phyloP scores from a whole-genome alignment of 2,113 vertebrate genomes.

The Calonectris borealis region DNA sequence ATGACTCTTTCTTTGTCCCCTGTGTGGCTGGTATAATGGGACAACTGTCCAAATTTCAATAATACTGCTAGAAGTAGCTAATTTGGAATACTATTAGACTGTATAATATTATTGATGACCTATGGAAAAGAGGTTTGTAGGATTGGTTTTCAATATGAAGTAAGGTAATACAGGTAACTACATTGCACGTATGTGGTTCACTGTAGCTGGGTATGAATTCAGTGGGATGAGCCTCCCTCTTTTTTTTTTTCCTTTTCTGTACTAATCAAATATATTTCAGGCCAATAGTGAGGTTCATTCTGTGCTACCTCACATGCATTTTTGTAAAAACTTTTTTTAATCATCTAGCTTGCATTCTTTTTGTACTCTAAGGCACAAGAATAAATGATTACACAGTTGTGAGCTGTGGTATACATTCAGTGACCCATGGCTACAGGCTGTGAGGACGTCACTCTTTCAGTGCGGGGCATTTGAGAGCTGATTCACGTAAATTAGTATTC shows the following conservation, averaged over 20 bases:
- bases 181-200: not conserved
- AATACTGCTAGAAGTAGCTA: not conserved
- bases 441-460: not conserved
- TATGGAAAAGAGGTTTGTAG: not conserved
- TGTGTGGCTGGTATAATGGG: not conserved
- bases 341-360: not conserved
- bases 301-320: not conserved
- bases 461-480: not conserved
- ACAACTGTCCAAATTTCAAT: not conserved
- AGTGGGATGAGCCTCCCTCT: not conserved
- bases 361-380: not conserved
- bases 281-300: not conserved
- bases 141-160: not conserved
- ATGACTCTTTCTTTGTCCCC: not conserved
- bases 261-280: not conserved
- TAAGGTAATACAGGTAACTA: not conserved
- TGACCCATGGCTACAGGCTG: not conserved
- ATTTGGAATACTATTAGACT: not conserved
- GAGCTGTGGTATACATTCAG: not conserved
- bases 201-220: not conserved
- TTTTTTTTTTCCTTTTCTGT: not conserved
- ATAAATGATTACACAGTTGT: not conserved
- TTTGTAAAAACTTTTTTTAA: not conserved
- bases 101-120: not conserved
- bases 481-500: not conserved